Conservation (phyloP, 1,140 invertebrate species). For the Fopius arisanus region DNA sequence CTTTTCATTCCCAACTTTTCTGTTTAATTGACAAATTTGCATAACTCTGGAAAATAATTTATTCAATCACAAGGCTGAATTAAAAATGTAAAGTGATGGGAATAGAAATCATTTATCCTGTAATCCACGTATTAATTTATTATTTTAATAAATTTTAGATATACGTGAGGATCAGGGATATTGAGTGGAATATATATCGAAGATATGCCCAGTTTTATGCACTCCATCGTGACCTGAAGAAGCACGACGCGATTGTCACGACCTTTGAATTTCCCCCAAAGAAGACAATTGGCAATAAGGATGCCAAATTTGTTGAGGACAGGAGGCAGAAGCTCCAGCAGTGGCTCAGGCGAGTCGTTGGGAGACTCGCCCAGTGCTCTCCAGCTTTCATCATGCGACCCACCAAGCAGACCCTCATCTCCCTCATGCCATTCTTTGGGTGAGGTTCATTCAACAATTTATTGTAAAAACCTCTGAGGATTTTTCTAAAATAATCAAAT, state of each 20-base stretch:
- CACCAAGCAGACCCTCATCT: constrained; percentile 75
- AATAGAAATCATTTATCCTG: no score
- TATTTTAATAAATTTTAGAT: constrained; percentile 63
- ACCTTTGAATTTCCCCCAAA: constrained; percentile 94
- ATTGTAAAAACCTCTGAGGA: no score
- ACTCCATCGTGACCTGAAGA: constrained; percentile 82
- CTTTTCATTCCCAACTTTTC: no score
- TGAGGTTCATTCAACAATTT: no score
- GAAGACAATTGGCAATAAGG: constrained; percentile 87
- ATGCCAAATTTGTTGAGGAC: constrained; percentile 61
- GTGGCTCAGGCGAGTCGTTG: constrained; percentile 81
- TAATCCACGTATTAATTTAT: no score
- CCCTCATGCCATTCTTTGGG: constrained; percentile 84
- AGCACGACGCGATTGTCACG: constrained; percentile 78
- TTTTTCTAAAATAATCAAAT: no score
- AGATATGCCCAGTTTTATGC: constrained; percentile 90
- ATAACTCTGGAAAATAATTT: no score
- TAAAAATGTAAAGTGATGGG: no score
- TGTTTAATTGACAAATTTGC: no score
- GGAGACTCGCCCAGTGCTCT: constrained; percentile 72
- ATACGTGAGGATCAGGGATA: constrained; percentile 83
- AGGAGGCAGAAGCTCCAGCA: constrained; percentile 72
- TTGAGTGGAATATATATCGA: constrained; percentile 94
- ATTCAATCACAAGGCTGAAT: no score
- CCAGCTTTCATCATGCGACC: constrained; percentile 74